Evolutionary conservation across 2,113 vertebrate species (phyloP), one percentile per base, ranked within the genome.

Genomic region (Clarias gariepinus): DNA sequence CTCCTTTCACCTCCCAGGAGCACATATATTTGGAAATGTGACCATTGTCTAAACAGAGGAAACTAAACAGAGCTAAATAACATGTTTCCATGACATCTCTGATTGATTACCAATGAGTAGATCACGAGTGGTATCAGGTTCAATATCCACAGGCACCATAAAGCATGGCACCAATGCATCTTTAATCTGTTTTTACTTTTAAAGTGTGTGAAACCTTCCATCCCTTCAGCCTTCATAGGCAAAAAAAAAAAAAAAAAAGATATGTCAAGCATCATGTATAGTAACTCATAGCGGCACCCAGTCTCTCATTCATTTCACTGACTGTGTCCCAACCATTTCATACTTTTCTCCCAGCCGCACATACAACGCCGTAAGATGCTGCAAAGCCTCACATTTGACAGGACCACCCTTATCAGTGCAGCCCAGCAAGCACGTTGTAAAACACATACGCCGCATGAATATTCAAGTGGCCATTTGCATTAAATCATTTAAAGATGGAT

Each of bases 391-490:
- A 25, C 79, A 76, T 85, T 77, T 88, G 87, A 88, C 87, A 88
- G 84, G 87, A 85, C 84, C 87, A 77, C 84, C 64, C 84, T 88
- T 88, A 88, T 88, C 87, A 77, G 84, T 58, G 60, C 84, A 41
- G 69, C 84, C 78, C 87, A 88, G 87, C 79, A 82, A 55, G 79
- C 81, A 69, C 82, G 47, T 78, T 82, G 86, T 87, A 77, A 66
- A 87, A 87, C 71, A 83, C 86, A 81, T 76, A 86, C 84, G 55
- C 58, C 53, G 7, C 84, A 88, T 88, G 87, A 88, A 88, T 88
- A 88, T 88, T 88, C 87, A 88, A 82, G 81, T 78, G 73, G 84
- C 80, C 80, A 86, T 88, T 88, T 88, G 84, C 87, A 88, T 88
- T 82, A 82, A 88, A 88, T 88, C 81, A 80, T 83, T 86, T 77